Evolutionary conservation across 1,140 invertebrate genomes (phyloP), one percentile per base, ranked within the genome.

Genomic region (Drosophila erecta): DNA sequence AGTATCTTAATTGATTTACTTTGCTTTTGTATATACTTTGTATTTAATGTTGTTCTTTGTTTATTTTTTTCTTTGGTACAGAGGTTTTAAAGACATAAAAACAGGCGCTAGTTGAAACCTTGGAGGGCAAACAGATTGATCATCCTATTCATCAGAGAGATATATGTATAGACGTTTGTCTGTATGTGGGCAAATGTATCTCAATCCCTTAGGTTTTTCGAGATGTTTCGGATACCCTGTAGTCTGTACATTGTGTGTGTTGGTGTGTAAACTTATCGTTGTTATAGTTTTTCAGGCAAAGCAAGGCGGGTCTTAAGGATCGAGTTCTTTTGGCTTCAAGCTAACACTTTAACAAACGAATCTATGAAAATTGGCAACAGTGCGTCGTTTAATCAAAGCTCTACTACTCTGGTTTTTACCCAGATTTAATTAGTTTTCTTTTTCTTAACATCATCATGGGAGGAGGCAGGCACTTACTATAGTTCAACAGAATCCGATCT

Each of bases 41-140:
- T 47, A 58, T 37, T 61, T 70, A 7, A 41, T 47, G 12, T 59
- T 15, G 41, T 12, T 15, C 6, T 10, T 14, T 12, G 14, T 14
- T 14, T 37, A 55, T 73, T 6, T 47, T 47, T 49, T 20, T 7
- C 8, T 15, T 84, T 83, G 76, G 81, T 84, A 85, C 76, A 85
- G 76, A 59, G 54, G 54, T 77, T 70, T 67, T 49, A 64, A 49
- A 83, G 75, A 87, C 83, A 73, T 83, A 70, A 87, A 86, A 83
- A 87, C 71, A 87, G 83, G 83, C 84, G 83, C 75, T 79, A 79
- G 84, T 83, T 87, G 83, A 87, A 87, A 87, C 83, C 83, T 87
- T 87, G 84, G 83, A 86, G 83, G 83, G 83, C 76, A 79, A 80
- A 83, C 79, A 83, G 81, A 80, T 85, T 55, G 69, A 81, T 60